Conservation (phyloP, 92 coral and sea anemone genomes). For the Porites rus region DNA sequence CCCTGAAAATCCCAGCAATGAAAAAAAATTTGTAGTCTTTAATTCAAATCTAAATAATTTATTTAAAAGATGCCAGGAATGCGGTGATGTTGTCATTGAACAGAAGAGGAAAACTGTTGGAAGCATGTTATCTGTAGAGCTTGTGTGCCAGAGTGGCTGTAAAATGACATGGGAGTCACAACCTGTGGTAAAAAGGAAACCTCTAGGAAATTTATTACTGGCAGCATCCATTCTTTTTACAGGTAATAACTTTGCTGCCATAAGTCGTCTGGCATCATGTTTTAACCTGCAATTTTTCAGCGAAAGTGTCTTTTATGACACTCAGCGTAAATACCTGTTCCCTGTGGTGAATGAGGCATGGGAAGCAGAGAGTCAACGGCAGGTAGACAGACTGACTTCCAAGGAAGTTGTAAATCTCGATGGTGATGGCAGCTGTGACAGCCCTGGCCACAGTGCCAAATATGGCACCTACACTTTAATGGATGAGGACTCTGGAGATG, state of each 20-base stretch:
- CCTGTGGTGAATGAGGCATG: slow-evolving; percentile 69
- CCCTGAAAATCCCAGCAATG: slow-evolving; percentile 11
- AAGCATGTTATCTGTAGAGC: slow-evolving; percentile 52
- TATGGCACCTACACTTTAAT: slow-evolving; percentile 69
- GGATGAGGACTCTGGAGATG: slow-evolving; percentile 51
- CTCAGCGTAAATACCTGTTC: slow-evolving; percentile 27
- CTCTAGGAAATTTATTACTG: slow-evolving; percentile 57
- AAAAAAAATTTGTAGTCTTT: slow-evolving; percentile 51
- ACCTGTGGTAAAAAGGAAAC: slow-evolving; percentile 41
- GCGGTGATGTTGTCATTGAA: slow-evolving; percentile 36
- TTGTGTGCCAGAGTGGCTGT: slow-evolving; percentile 46
- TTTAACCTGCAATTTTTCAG: slow-evolving; percentile 45
- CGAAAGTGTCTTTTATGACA: slow-evolving; percentile 45
- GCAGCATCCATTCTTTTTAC: slow-evolving; percentile 59
- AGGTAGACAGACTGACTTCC: slow-evolving; percentile 12
- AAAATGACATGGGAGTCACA: slow-evolving; percentile 52
- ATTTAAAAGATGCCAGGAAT: slow-evolving; percentile 50
- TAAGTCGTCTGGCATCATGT: slow-evolving; percentile 47
- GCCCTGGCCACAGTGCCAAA: slow-evolving; percentile 74
- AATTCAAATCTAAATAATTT: slow-evolving; percentile 47
- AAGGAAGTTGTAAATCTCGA: slow-evolving; percentile 32
- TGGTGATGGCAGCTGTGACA: slow-evolving; percentile 69
- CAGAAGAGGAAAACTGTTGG: slow-evolving; percentile 36
- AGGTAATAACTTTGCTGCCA: slow-evolving; percentile 48
- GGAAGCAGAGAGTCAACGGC: slow-evolving; percentile 42